A percentile compares a stretch with the other conserved stretches of the same genome.
These are phyloP conservation scores for Rhagoletis pomonella DNA, from an alignment of 1,140 invertebrate genomes.

Conservation along the genomic window DNA sequence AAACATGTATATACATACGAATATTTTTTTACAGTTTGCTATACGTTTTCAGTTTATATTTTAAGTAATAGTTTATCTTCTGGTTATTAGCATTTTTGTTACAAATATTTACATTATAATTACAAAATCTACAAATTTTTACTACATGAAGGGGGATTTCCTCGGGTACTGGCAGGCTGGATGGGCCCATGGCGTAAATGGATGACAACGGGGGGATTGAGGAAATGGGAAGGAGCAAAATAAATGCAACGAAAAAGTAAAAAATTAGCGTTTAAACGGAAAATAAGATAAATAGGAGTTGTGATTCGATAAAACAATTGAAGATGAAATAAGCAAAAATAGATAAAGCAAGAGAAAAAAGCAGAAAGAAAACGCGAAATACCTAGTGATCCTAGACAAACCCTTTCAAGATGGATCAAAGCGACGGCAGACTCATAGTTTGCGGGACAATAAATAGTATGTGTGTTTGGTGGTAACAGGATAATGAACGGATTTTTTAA, in stretches of 20 bases:
- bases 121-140: slow-evolving; percentile 64
- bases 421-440: not conserved
- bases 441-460: not conserved
- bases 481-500: slow-evolving; percentile 10
- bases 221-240: slow-evolving; percentile 69
- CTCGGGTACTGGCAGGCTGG: slow-evolving; percentile 76
- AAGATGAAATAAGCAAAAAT: slow-evolving; percentile 23
- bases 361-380: slow-evolving; percentile 8
- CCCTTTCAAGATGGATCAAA: not conserved
- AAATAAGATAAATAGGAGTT: slow-evolving; percentile 39
- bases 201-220: slow-evolving; percentile 58
- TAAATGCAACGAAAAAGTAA: slow-evolving; percentile 55
- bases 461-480: not conserved
- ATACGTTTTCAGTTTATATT: not conserved
- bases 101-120: slow-evolving; percentile 48
- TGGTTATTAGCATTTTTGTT: slow-evolving; percentile 73
- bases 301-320: not conserved
- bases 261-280: slow-evolving; percentile 20
- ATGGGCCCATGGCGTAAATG: slow-evolving; percentile 75
- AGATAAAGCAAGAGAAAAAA: slow-evolving; percentile 49
- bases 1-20: not conserved
- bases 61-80: slow-evolving; percentile 14
- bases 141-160: slow-evolving; percentile 70
- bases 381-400: not conserved
- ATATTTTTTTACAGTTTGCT: not conserved